Percentiles rank a stretch among this genome's conserved stretches.
Evolutionary conservation across 2,113 vertebrate species (phyloP).

Genomic region (Falco punctatus): DNA sequence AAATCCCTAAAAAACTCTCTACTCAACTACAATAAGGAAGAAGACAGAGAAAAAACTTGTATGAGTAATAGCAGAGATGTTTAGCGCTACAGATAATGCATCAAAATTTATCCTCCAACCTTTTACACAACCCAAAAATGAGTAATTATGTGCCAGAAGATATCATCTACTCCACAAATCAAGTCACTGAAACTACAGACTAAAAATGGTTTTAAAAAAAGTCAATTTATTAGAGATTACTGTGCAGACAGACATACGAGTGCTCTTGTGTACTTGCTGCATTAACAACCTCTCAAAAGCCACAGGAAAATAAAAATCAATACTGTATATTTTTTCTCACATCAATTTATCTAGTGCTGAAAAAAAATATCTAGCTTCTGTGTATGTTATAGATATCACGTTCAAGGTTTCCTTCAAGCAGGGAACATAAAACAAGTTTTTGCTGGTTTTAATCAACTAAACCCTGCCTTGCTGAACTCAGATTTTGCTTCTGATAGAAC

Average conservation of each 20-base stretch:
- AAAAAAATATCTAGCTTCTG: neutral
- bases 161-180: slow-evolving; percentile 55
- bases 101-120: slow-evolving; percentile 31
- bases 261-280: slow-evolving; percentile 21
- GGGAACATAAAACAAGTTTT: neutral
- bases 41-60: neutral
- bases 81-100: slow-evolving; percentile 3
- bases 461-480: neutral
- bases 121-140: slow-evolving; percentile 30
- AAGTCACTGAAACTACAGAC: slow-evolving; percentile 25
- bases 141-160: slow-evolving; percentile 56
- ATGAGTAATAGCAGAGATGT: slow-evolving; percentile 11
- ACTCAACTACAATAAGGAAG: neutral
- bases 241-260: slow-evolving; percentile 32
- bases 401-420: neutral
- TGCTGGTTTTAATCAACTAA: neutral
- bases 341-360: slow-evolving; percentile 38
- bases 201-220: slow-evolving; percentile 28
- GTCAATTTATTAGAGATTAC: slow-evolving; percentile 63
- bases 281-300: slow-evolving; percentile 63
- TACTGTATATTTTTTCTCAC: slow-evolving; percentile 27
- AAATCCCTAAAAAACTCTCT: neutral
- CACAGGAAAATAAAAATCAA: slow-evolving; percentile 55
- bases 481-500: neutral
- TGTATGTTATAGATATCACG: fast-evolving